Conservation (phyloP, 2,888 invertebrate species). For the Emmelina monodactyla region DNA sequence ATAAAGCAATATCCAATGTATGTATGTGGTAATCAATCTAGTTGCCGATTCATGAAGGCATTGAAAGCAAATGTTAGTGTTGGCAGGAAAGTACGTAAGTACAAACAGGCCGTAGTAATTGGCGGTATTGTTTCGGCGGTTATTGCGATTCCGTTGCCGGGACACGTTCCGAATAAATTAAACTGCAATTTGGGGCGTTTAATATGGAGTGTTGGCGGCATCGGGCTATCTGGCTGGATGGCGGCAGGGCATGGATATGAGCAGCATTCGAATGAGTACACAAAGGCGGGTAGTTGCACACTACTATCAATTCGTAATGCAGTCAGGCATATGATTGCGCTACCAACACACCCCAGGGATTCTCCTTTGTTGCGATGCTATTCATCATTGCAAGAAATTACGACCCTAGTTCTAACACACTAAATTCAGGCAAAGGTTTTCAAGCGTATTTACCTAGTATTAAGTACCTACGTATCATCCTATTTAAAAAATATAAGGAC, state of each 20-base stretch:
- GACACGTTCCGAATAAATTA: slow-evolving; percentile 64
- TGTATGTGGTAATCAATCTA: background rate
- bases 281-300: slow-evolving; percentile 36
- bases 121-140: slow-evolving; percentile 55
- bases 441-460: too few species aligned
- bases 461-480: slow-evolving; percentile 26
- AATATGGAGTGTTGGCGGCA: slow-evolving; percentile 60
- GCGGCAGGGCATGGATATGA: slow-evolving; percentile 45
- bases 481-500: too few species aligned
- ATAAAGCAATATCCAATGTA: too few species aligned
- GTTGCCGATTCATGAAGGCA: slow-evolving; percentile 4
- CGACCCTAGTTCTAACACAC: too few species aligned
- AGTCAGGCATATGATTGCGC: slow-evolving; percentile 39
- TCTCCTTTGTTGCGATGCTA: background rate
- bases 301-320: slow-evolving; percentile 40
- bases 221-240: slow-evolving; percentile 44
- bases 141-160: slow-evolving; percentile 62
- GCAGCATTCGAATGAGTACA: slow-evolving; percentile 57
- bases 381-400: background rate
- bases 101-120: slow-evolving; percentile 44
- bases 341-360: slow-evolving; percentile 6
- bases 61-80: slow-evolving; percentile 6
- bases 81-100: slow-evolving; percentile 20
- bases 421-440: too few species aligned
- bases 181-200: slow-evolving; percentile 62